Conservation (phyloP, 2,888 invertebrate species). For the Acleris literana region DNA sequence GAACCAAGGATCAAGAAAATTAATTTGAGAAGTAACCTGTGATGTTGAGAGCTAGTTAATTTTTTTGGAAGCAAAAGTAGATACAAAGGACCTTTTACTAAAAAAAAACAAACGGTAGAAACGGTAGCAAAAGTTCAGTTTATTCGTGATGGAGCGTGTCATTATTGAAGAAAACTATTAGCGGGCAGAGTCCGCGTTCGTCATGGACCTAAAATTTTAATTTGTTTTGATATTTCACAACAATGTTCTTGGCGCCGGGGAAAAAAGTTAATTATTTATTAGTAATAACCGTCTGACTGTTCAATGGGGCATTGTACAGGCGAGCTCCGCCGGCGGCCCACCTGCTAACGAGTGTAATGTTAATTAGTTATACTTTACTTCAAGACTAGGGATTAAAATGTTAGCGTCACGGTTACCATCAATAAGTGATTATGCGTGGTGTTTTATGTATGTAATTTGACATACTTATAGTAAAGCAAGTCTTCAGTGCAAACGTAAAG, state of each 20-base stretch:
- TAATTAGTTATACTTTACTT: constrained; percentile 27
- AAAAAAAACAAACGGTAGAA: constrained; percentile 59
- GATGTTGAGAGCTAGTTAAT: constrained; percentile 68
- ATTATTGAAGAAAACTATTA: constrained; percentile 74
- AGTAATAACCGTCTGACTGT: constrained; percentile 36
- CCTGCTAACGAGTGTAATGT: constrained; percentile 34
- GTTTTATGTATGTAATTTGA: too few species aligned
- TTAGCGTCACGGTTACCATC: background rate
- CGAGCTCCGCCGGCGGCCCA: constrained; percentile 19
- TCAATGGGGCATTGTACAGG: constrained; percentile 35
- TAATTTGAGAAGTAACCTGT: constrained; percentile 69
- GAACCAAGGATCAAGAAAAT: constrained; percentile 63
- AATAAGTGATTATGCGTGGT: too few species aligned
- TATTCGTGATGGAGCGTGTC: constrained; percentile 69
- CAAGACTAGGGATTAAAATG: constrained; percentile 9
- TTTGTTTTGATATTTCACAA: constrained; percentile 47
- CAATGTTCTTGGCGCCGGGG: constrained; percentile 65
- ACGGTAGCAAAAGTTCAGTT: constrained; percentile 78
- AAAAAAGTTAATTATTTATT: constrained; percentile 47
- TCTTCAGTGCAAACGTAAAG: too few species aligned
- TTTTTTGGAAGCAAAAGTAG: constrained; percentile 44
- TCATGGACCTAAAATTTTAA: constrained; percentile 54
- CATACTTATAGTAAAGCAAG: too few species aligned
- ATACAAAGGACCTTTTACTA: constrained; percentile 53
- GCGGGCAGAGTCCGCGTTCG: constrained; percentile 53